Evolutionary conservation across 2,888 invertebrate species (phyloP).

Genomic region (Drosophila birchii): DNA sequence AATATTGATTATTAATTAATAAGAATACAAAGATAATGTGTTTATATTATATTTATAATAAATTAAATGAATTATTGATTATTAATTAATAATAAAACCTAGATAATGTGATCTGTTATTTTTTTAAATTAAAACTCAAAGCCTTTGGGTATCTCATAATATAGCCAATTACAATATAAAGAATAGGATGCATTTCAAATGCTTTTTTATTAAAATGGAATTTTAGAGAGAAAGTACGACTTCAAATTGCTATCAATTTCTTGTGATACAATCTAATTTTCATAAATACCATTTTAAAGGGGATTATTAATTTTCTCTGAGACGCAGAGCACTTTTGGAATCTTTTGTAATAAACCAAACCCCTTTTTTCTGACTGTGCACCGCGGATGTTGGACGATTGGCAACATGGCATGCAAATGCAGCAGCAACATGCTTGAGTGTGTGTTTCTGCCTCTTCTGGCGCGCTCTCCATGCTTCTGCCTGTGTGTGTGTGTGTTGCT

Average conservation of each 20-base stretch:
- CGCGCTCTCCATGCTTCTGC: conserved; percentile 6
- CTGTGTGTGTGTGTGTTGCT: conserved; percentile 60
- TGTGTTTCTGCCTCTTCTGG: conserved; percentile 12
- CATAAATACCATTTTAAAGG: background rate
- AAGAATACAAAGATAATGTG: too few species aligned
- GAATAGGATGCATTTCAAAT: background rate
- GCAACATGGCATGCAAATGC: conserved; percentile 67
- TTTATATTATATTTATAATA: background rate
- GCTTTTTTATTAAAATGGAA: background rate
- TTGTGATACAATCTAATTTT: background rate
- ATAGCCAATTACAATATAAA: background rate
- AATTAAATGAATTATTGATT: background rate
- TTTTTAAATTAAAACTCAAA: background rate
- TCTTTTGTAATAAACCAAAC: background rate
- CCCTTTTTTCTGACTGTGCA: background rate
- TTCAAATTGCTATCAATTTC: too few species aligned
- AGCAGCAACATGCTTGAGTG: conserved; percentile 39
- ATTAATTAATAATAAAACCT: too few species aligned
- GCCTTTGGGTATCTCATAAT: background rate
- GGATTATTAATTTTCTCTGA: background rate
- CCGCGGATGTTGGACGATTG: conserved; percentile 25
- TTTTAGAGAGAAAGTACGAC: background rate
- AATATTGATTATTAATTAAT: too few species aligned
- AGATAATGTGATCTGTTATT: background rate
- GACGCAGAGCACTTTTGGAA: background rate